phyloP scores from a whole-genome alignment of 2,113 vertebrate species.

The Phoenicopterus ruber region DNA sequence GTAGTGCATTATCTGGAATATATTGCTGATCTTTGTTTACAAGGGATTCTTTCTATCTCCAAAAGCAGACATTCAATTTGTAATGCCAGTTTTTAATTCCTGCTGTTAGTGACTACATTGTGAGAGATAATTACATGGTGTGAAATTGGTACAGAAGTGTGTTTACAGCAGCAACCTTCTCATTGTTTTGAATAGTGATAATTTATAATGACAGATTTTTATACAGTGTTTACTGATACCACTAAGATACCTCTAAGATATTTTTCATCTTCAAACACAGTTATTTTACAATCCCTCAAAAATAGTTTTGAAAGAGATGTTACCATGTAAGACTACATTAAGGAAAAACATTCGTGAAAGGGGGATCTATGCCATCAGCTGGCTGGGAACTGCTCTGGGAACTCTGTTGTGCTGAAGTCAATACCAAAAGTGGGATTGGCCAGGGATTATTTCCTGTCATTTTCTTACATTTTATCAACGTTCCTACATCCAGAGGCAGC shows the following conservation, averaged over 20 bases:
- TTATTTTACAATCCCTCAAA: not conserved
- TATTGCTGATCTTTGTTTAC: not conserved
- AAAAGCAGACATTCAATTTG: constrained; percentile 4
- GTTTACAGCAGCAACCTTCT: constrained; percentile 20
- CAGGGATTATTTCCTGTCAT: not conserved
- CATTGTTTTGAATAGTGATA: constrained; percentile 27
- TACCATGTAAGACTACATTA: not conserved
- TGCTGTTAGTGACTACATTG: not conserved
- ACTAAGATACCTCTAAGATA: not conserved
- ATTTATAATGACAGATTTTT: constrained; percentile 12
- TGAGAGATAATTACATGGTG: constrained; percentile 20
- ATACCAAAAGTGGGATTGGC: not conserved
- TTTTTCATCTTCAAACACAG: not conserved
- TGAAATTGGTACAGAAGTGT: constrained; percentile 32
- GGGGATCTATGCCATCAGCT: not conserved
- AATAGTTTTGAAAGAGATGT: not conserved
- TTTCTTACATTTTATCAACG: not conserved
- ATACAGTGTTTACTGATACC: not conserved
- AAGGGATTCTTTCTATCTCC: not conserved
- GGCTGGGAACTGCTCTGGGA: not conserved
- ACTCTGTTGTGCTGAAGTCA: not conserved
- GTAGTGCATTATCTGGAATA: not conserved
- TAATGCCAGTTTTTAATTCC: constrained; percentile 21
- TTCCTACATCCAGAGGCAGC: not conserved
- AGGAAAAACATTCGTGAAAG: not conserved